Evolutionary conservation across 1,140 invertebrate species (phyloP), one percentile per base, ranked within the genome.

Genomic region (Drosophila asahinai): DNA sequence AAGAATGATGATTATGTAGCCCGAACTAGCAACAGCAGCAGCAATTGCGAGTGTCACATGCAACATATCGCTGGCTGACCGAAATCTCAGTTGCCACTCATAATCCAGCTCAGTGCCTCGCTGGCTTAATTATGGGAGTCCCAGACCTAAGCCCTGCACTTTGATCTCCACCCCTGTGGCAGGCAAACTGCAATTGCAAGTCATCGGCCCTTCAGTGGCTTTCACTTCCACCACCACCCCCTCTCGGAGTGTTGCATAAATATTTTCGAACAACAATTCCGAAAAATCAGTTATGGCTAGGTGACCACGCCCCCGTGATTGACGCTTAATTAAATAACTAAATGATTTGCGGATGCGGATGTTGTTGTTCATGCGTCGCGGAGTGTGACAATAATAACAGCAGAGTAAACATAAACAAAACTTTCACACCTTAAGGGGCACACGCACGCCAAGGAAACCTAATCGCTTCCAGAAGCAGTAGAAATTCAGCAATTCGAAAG

Each of bases 301-400:
- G 42, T 62, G 49, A 48, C 81, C 81, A 89, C 84, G 81, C 83
- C 83, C 71, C 43, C 45, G 22, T 8, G 62, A 65, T 67, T 76
- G 58, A 77, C 65, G 84, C 77, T 79, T 90, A 89, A 87, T 87
- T 87, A 81, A 87, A 79, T 62, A 67, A 67, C 84, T 87, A 87
- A 84, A 87, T 83, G 65, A 67, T 71, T 51, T 55, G 81, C 77
- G 77, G 73, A 78, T 70, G 74, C 67, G 77, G 71, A 73, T 83
- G 63, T 75, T 80, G 63, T 64, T 80, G 49, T 72, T 72, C 54
- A 57, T 36, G 54, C n/a, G 12, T 63, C 12, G n/a, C 54, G 54
- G 8, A 19, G 54, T 57, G 60, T 78, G 79, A 82, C 81, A 81
- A 45, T 51, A 52, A 59, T 22, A 73, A 15, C 11, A 14, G 73